A percentile compares a stretch with the other conserved stretches of the same genome.
phyloP scores from a whole-genome alignment of 2,888 invertebrate genomes.

The Stenichneumon culpator region DNA sequence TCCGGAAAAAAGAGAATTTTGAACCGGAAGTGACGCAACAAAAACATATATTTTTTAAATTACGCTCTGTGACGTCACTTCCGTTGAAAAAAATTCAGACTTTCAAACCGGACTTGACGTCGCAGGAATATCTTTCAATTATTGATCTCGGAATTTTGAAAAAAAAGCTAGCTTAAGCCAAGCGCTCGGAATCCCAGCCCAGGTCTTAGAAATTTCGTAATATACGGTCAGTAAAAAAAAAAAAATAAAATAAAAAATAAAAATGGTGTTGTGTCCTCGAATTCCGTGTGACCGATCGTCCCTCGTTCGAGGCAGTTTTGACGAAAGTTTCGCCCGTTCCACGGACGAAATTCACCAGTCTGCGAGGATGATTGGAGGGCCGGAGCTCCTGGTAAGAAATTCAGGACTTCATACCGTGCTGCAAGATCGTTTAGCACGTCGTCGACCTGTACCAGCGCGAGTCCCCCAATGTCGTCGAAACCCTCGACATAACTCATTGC shows the following conservation, averaged over 20 bases:
- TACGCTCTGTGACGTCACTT: too few relatives aligned
- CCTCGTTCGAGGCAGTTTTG: conserved; percentile 41
- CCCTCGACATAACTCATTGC: conserved; percentile 79
- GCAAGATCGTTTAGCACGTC: conserved; percentile 59
- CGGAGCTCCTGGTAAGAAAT: conserved; percentile 10
- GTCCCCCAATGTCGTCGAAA: conserved; percentile 15
- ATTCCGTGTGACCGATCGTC: not conserved
- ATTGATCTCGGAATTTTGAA: too few relatives aligned
- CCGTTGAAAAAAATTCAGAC: too few relatives aligned
- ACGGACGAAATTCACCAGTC: not conserved
- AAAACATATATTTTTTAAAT: too few relatives aligned
- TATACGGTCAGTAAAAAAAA: not conserved
- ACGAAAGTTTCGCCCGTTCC: not conserved
- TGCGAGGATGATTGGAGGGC: not conserved
- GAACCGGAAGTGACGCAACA: too few relatives aligned
- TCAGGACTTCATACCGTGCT: not conserved
- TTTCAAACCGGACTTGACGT: too few relatives aligned
- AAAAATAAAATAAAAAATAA: too few relatives aligned
- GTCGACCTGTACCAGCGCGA: conserved; percentile 29
- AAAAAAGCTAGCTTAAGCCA: too few relatives aligned
- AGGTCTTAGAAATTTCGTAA: not conserved
- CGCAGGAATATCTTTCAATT: too few relatives aligned
- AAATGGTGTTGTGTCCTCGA: too few relatives aligned
- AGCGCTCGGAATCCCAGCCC: too few relatives aligned
- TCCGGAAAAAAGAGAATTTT: too few relatives aligned